Base-by-base conservation (phyloP, 2,888 invertebrate genomes). In the Nomada ferruginata region DNA sequence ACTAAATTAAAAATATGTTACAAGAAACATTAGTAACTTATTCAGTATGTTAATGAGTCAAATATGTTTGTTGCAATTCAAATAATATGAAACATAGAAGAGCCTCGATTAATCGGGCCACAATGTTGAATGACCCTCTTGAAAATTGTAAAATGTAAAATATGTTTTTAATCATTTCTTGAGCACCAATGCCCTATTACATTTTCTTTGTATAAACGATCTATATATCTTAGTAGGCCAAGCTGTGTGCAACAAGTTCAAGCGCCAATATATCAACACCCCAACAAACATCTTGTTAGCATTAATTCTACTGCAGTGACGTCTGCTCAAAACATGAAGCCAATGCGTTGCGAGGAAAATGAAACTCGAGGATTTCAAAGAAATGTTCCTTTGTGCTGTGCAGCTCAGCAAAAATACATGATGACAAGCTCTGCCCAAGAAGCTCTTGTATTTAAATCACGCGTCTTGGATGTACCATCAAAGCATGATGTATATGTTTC, bases 401-500 rank as follows among this genome's bases (percentile, higher is more conserved):
- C 69, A 42, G 52, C 55, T 42, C 82, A 78, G 65, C 79, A 77
- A 9, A 85, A 84, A 23, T 73, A 75, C 47, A 29, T 63, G 60
- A 57, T 47, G 57, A 84, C 84, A 13, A 13, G 60, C 2, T 26
- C 79, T 20, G 50, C 74, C 26, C 88, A 88, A 53, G 89, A 89
- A 79, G 83, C 89, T 26, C 85, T 61, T 92, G 94, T 82, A 93
- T 95, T 92, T 59, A 91, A 91, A 64, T 89, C 91, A 0, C 88
- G 92, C 20, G 87, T 92, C 20, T 87, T 96, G 47, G 94, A 94
- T 36, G 93, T 95, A 2, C 95, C 95, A 69, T 95, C 95, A 0
- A 95, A 95, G 83, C 96, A 97, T 89, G 95, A 96, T 87, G 96
- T 97, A 0, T 96, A 95, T 91, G 95, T 97, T 1, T 97, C 97